These are phyloP conservation scores for Zaprionus taronus DNA, from an alignment of 1,140 invertebrate species.

Conservation along the genomic window DNA sequence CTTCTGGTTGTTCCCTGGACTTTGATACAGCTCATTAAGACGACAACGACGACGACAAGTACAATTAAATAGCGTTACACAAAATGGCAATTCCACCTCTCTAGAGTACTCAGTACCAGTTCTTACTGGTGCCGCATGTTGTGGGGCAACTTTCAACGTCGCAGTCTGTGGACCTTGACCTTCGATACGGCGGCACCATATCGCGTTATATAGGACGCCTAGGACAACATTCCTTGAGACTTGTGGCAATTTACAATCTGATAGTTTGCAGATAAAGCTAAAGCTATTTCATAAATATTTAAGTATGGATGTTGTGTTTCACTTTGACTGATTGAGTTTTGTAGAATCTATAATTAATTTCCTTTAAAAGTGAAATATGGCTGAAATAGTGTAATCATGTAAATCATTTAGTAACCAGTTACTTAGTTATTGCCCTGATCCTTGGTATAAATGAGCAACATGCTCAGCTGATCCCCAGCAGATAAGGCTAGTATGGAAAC, in stretches of 20 bases:
- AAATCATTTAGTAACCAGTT: too few relatives aligned
- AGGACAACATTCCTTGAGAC: conserved; percentile 8
- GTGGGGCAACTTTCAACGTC: conserved; percentile 19
- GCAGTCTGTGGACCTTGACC: conserved; percentile 1
- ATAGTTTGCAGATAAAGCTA: background rate
- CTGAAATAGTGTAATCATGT: too few relatives aligned
- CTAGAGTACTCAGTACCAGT: conserved; percentile 9
- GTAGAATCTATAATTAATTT: too few relatives aligned
- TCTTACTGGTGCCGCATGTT: background rate
- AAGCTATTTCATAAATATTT: background rate
- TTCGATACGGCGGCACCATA: background rate
- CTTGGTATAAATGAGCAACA: background rate
- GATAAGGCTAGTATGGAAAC: background rate
- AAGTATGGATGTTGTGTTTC: background rate
- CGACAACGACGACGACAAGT: background rate
- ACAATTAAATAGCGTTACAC: conserved; percentile 19
- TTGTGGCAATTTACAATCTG: background rate
- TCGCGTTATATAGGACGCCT: background rate
- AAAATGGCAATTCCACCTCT: background rate
- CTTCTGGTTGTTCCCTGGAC: conserved; percentile 36
- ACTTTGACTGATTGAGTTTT: background rate
- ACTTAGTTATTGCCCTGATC: too few relatives aligned
- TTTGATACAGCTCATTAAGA: conserved; percentile 48
- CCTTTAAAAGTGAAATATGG: too few relatives aligned
- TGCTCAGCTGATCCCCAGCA: background rate